phyloP scores from a whole-genome alignment of 2,113 vertebrate species.

The Gallinago undulata region DNA sequence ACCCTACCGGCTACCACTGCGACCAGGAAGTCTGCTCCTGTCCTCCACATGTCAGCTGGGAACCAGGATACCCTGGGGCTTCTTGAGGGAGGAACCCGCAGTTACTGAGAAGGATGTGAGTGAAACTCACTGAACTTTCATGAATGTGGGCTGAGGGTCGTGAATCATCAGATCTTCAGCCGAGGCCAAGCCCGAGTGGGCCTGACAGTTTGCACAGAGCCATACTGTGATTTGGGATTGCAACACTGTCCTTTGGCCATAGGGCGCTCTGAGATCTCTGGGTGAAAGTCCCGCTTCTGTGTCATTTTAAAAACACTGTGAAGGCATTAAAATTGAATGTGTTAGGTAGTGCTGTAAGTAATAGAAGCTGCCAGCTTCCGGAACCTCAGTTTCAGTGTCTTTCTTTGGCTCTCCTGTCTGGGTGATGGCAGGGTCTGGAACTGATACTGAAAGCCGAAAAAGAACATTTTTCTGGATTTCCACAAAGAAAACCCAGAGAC shows the following conservation, averaged over 20 bases:
- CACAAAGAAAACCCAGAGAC: background rate
- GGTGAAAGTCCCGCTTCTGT: background rate
- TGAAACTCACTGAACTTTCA: conserved; percentile 58
- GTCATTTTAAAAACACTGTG: background rate
- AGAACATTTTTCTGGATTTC: background rate
- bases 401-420: background rate
- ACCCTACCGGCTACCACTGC: background rate
- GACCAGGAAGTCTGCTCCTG: conserved; percentile 10
- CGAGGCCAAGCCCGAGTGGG: background rate
- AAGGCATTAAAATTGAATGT: background rate
- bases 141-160: conserved; percentile 59
- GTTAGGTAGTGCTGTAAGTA: background rate
- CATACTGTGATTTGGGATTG: background rate
- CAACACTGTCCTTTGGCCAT: background rate
- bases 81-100: background rate
- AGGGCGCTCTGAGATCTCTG: background rate
- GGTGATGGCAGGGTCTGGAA: background rate
- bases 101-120: conserved; percentile 35
- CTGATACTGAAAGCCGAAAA: background rate
- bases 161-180: conserved; percentile 31
- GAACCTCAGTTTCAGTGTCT: background rate
- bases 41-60: background rate
- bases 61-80: conserved; percentile 34
- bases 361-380: accelerated
- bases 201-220: background rate